phyloP scores from a whole-genome alignment of 2,113 vertebrate genomes.

The Pongo pygmaeus region DNA sequence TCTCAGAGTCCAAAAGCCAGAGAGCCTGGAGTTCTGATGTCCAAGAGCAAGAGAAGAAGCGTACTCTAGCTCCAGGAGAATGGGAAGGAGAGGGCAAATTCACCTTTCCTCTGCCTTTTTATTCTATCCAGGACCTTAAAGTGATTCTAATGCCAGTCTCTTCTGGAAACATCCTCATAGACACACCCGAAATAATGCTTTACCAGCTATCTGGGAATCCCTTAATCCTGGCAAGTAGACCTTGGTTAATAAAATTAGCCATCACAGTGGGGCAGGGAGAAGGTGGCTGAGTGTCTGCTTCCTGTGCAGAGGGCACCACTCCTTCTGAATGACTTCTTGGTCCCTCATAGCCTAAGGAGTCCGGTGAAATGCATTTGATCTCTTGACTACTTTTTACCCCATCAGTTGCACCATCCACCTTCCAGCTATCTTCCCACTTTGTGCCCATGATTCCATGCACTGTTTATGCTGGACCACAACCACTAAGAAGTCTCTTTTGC shows the following conservation, averaged over 20 bases:
- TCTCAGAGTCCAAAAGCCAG: neutral
- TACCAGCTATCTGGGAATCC: neutral
- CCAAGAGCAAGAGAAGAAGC: neutral
- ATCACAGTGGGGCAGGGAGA: neutral
- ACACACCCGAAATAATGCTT: neutral
- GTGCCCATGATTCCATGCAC: rapidly evolving
- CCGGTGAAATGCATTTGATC: rapidly evolving
- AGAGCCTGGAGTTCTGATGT: neutral
- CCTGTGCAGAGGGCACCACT: too few species aligned
- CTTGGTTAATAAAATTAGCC: too few species aligned
- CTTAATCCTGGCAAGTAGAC: neutral
- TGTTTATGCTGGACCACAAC: neutral
- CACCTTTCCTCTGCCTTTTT: neutral
- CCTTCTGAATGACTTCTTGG: neutral
- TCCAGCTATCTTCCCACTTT: neutral
- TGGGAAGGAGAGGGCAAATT: too few species aligned
- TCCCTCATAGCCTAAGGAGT: rapidly evolving
- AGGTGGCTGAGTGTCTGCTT: neutral
- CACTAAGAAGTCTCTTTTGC: neutral
- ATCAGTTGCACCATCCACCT: neutral
- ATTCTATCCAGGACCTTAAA: neutral
- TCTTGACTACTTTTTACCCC: neutral
- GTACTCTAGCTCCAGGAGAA: neutral
- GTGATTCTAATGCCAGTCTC: neutral
- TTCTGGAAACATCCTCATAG: neutral